A percentile compares a stretch with the other conserved stretches of the same genome.
phyloP scores from a whole-genome alignment of 1,140 invertebrate genomes.

The Hylaeus anthracinus region DNA sequence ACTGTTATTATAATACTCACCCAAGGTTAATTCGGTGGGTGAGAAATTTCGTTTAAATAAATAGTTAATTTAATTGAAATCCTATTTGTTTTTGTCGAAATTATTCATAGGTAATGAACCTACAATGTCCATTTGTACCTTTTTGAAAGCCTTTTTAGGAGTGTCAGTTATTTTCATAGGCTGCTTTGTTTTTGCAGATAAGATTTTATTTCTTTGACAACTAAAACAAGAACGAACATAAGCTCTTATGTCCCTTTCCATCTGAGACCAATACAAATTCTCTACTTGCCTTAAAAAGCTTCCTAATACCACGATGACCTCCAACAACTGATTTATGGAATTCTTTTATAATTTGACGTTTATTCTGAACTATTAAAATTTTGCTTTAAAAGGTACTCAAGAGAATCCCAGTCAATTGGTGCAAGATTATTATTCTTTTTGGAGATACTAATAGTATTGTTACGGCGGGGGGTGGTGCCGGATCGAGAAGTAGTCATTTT shows the following conservation, averaged over 20 bases:
- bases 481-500: no score
- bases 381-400: not conserved
- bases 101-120: constrained; percentile 5
- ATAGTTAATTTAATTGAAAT: no score
- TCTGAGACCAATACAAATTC: not conserved
- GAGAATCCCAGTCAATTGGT: not conserved
- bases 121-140: constrained; percentile 15
- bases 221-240: not conserved
- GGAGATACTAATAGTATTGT: not conserved
- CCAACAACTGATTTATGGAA: not conserved
- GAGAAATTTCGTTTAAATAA: no score
- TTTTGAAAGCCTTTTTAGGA: not conserved
- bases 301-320: not conserved
- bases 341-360: not conserved
- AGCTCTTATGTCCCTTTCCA: not conserved
- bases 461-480: no score
- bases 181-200: not conserved
- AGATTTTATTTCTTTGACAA: constrained; percentile 1
- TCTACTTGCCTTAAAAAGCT: not conserved
- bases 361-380: not conserved
- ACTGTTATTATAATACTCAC: no score
- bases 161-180: constrained; percentile 20
- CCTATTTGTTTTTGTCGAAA: no score
- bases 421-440: not conserved
- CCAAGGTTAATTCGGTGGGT: no score